Evolutionary conservation across 2,888 invertebrate genomes (phyloP), one percentile per base, ranked within the genome.

Genomic region (Uropetala carovei): DNA sequence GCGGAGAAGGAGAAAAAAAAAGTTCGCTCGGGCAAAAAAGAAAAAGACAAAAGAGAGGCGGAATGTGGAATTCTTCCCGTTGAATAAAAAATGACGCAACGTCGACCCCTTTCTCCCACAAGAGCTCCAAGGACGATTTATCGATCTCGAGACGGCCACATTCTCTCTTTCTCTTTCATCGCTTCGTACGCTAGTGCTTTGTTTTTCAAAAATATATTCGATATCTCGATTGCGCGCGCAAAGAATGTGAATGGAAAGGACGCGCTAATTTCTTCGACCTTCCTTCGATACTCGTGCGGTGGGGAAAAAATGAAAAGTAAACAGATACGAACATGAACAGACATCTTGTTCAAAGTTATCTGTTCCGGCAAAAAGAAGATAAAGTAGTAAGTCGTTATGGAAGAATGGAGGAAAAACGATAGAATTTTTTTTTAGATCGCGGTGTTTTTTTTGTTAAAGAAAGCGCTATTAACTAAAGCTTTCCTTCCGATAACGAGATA

Each of bases 111-210:
- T 22, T 22, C 75, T 22, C 22, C 22, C 75, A 64, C 64, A 2
- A 64, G 0, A 64, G 64, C 18, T 75, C 75, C 27, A 27, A 75
- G 75, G 75, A 75, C 75, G 75, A 75, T 75, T 75, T 75, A 75
- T 75, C 75, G 75, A 75, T 27, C 75, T 75, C 22, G 11, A 22
- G 75, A n/a, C 75, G 75, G 14, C 27, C 75, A 22, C 22, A 27
- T 75, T 27, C 75, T 27, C 22, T 27, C 75, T 75, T 75, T 68
- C 68, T 68, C 68, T 13, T 9, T n/a, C 75, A 27, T 11, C 13
- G 27, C 22, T 75, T 27, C 75, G 27, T 22, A 4, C 22, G n/a
- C 5, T 43, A 1, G 43, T 43, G 5, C 43, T 43, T 43, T 3
- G 43, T 43, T 1, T 43, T 43, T 43, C 5, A 43, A 43, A 43